A percentile compares a stretch with the other conserved stretches of the same genome.
phyloP scores from a whole-genome alignment of 2,888 invertebrate species.

The Leptura quadrifasciata region DNA sequence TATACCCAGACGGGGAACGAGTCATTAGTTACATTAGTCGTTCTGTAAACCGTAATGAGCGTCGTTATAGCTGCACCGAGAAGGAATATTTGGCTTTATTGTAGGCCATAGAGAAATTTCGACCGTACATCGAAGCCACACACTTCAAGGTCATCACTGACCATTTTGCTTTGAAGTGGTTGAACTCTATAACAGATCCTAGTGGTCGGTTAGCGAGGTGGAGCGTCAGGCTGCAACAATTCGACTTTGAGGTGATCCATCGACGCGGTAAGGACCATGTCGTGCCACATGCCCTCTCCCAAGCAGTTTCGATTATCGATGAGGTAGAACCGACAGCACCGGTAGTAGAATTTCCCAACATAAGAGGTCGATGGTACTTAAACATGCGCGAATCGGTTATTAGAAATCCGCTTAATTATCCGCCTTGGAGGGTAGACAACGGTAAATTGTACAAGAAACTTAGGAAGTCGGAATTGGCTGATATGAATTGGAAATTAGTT shows the following conservation, averaged over 20 bases:
- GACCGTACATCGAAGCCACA: constrained; percentile 44
- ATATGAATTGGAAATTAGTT: too few species aligned
- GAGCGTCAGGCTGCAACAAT: constrained; percentile 45
- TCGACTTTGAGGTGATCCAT: constrained; percentile 30
- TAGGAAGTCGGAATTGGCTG: constrained; percentile 33
- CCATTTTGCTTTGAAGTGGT: constrained; percentile 48
- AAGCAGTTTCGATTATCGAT: too few species aligned
- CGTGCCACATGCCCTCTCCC: constrained; percentile 34
- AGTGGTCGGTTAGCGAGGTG: constrained; percentile 47
- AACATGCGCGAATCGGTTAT: constrained; percentile 16
- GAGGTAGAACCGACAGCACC: not conserved
- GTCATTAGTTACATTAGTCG: constrained; percentile 28
- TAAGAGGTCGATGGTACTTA: constrained; percentile 31
- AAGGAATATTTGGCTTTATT: not conserved
- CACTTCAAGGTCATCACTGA: constrained; percentile 52
- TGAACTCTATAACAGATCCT: constrained; percentile 41
- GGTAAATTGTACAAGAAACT: constrained; percentile 45
- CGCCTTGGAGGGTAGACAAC: constrained; percentile 42
- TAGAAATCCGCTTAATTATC: constrained; percentile 36
- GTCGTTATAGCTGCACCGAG: constrained; percentile 20
- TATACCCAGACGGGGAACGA: constrained; percentile 28
- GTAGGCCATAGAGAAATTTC: constrained; percentile 46
- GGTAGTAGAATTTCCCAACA: not conserved
- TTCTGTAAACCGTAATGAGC: constrained; percentile 23
- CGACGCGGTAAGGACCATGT: constrained; percentile 32